Evolutionary conservation across 2,797 vertebrate species (phyloP).

Genomic region (Betta splendens): DNA sequence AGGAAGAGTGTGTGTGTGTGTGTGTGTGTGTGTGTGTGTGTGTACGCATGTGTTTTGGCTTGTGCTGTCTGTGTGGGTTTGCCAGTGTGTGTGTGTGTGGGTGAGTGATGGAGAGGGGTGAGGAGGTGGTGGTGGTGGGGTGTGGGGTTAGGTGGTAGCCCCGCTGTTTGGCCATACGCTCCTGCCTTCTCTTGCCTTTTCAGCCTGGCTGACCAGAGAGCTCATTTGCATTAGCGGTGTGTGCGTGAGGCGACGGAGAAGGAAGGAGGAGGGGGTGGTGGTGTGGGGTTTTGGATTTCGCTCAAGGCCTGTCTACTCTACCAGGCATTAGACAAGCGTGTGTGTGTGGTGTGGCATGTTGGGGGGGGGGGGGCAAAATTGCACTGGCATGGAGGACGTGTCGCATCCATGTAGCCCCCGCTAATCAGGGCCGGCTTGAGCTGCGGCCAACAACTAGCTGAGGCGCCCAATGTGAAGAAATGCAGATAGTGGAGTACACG

Average conservation of each 20-base stretch:
- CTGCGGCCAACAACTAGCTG: slow-evolving; percentile 70
- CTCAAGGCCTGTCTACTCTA: slow-evolving; percentile 86
- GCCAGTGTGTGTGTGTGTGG: slow-evolving; percentile 4
- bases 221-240: slow-evolving; percentile 85
- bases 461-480: slow-evolving; percentile 84
- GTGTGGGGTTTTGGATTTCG: slow-evolving; percentile 76
- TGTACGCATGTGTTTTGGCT: slow-evolving; percentile 40
- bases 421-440: slow-evolving; percentile 71
- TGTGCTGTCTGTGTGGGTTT: slow-evolving; percentile 29
- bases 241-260: slow-evolving; percentile 53
- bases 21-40: slow-evolving; percentile 23
- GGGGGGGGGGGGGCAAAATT: slow-evolving; percentile 37
- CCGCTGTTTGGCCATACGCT: slow-evolving; percentile 85
- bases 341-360: slow-evolving; percentile 28
- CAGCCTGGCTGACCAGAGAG: slow-evolving; percentile 83
- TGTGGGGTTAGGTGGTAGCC: slow-evolving; percentile 71
- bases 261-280: not conserved
- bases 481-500: slow-evolving; percentile 78
- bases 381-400: slow-evolving; percentile 83
- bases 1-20: slow-evolving; percentile 19
- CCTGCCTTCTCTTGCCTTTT: slow-evolving; percentile 83
- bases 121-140: slow-evolving; percentile 26
- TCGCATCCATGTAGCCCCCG: slow-evolving; percentile 84
- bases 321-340: slow-evolving; percentile 81
- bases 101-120: slow-evolving; percentile 53